Conservation (phyloP, 2,888 invertebrate genomes). For the Cinara cedri region DNA sequence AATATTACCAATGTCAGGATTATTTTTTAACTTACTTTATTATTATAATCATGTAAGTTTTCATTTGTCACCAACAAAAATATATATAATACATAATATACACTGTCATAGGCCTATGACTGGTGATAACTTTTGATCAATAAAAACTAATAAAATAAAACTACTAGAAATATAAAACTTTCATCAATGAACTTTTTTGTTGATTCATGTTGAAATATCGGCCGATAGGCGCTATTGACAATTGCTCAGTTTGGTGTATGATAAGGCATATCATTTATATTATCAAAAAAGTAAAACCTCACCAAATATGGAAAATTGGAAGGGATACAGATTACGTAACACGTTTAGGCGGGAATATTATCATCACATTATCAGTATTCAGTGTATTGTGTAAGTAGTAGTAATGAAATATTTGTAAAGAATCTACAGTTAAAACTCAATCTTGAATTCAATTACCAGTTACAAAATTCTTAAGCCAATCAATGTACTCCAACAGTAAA, state of each 20-base stretch:
- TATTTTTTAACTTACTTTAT: conserved; percentile 19
- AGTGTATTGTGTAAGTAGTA: no score
- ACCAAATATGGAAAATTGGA: neutral
- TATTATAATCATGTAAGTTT: neutral
- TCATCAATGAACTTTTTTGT: neutral
- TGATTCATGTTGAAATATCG: neutral
- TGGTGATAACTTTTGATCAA: neutral
- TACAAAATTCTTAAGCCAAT: neutral
- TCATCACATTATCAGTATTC: neutral
- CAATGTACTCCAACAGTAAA: conserved; percentile 29
- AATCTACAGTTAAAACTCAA: neutral
- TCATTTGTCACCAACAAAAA: neutral
- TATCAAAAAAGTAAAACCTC: no score
- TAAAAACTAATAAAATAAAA: neutral
- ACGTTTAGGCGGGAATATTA: neutral
- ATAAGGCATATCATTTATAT: neutral
- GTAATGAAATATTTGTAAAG: no score
- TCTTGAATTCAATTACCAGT: neutral
- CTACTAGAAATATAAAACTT: neutral
- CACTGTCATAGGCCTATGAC: neutral
- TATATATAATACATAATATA: neutral
- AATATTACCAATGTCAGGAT: neutral
- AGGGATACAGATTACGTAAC: neutral
- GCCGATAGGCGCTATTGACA: neutral
- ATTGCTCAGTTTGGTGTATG: neutral